Evolutionary conservation across 2,797 vertebrate genomes (phyloP).

Genomic region (Gymnoscopelus microlampas): DNA sequence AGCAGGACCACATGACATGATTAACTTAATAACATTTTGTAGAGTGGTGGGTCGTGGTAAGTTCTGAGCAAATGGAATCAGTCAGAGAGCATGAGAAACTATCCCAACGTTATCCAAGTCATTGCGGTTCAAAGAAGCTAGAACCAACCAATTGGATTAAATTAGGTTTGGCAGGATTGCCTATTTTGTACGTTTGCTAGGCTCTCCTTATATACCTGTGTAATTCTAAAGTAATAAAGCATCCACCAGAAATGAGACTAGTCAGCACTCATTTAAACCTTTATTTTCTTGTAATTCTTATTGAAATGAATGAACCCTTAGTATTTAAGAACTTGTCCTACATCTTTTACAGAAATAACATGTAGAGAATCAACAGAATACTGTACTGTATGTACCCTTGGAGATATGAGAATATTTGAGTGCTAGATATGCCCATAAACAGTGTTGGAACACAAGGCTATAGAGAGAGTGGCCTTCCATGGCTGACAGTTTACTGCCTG

Average conservation of each 20-base stretch:
- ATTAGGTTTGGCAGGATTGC: slow-evolving; percentile 1
- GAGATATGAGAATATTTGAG: not conserved
- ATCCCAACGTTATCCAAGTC: slow-evolving; percentile 32
- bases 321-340: no score
- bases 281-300: no score
- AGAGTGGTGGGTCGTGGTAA: slow-evolving; percentile 21
- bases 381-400: not conserved
- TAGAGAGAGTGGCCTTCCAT: slow-evolving; percentile 39
- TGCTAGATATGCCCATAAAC: slow-evolving; percentile 14
- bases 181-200: slow-evolving; percentile 14
- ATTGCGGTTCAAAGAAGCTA: slow-evolving; percentile 26
- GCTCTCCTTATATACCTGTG: not conserved
- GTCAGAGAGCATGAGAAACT: slow-evolving; percentile 18
- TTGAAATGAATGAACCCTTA: no score
- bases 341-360: no score
- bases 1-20: no score
- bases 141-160: slow-evolving; percentile 42
- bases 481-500: slow-evolving; percentile 48
- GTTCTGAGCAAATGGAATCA: slow-evolving; percentile 13
- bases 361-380: no score
- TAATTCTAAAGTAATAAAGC: not conserved
- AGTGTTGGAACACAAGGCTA: slow-evolving; percentile 36
- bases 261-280: no score
- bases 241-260: not conserved
- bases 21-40: no score